These are phyloP conservation scores for Diceros bicornis DNA, from an alignment of 2,797 vertebrate genomes.

Conservation along the genomic window DNA sequence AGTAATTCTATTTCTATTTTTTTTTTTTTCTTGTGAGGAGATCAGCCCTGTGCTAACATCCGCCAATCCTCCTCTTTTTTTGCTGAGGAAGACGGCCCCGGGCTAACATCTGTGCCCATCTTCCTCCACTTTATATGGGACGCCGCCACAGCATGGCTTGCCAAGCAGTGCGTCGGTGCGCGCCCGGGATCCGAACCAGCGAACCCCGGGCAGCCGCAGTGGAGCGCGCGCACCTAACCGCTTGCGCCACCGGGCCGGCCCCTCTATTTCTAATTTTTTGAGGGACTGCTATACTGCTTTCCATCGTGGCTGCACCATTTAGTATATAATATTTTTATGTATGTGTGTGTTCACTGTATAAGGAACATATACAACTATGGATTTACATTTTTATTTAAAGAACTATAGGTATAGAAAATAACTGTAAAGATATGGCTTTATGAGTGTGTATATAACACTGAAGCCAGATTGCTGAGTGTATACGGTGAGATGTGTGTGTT, in stretches of 20 bases:
- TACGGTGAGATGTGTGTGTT: neutral
- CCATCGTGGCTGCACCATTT: neutral
- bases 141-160: no score
- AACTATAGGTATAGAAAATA: neutral
- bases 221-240: no score
- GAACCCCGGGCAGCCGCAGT: no score
- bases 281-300: neutral
- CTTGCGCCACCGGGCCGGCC: no score
- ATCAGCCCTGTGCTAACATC: no score
- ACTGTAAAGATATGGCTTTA: neutral
- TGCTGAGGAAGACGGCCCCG: no score
- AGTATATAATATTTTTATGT: neutral
- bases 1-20: neutral
- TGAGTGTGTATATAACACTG: neutral
- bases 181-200: no score
- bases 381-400: constrained; percentile 46
- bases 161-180: no score
- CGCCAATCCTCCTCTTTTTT: no score
- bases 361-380: neutral
- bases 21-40: no score
- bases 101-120: no score
- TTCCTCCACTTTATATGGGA: no score
- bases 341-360: neutral
- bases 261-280: neutral
- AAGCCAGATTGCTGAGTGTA: constrained; percentile 35